These are phyloP conservation scores for Echinops telfairi DNA, from an alignment of 2,113 vertebrate species.

Conservation along the genomic window DNA sequence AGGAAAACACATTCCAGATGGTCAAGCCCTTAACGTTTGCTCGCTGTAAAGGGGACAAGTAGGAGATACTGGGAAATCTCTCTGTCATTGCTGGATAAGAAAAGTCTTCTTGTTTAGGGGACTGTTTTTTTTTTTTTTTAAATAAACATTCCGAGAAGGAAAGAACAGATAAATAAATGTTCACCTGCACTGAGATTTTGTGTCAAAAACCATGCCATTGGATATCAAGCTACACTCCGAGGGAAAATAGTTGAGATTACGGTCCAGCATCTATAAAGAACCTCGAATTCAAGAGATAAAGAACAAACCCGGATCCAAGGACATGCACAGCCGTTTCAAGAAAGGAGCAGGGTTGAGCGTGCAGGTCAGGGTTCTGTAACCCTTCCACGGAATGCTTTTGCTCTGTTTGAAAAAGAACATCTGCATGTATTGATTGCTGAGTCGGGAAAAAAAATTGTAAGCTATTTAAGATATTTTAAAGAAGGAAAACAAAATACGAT, in stretches of 20 bases:
- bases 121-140: background rate
- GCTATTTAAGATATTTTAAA: constrained; percentile 40
- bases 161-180: background rate
- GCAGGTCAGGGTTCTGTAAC: too few species aligned
- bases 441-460: background rate
- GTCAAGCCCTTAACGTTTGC: constrained; percentile 37
- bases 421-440: background rate
- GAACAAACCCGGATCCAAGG: background rate
- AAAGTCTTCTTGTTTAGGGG: constrained; percentile 32
- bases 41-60: constrained; percentile 2
- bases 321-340: background rate
- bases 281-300: constrained; percentile 8
- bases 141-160: background rate
- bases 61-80: background rate
- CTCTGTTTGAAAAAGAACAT: constrained; percentile 42
- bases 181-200: constrained; percentile 2
- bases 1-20: constrained; percentile 35
- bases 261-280: constrained; percentile 22
- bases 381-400: background rate
- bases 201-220: constrained; percentile 11
- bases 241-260: constrained; percentile 17
- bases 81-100: background rate
- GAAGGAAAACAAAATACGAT: background rate
- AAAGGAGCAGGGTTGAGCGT: background rate
- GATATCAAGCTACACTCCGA: background rate